These are phyloP conservation scores for Apteryx owenii DNA, from an alignment of 2,113 vertebrate species.

Conservation along the genomic window DNA sequence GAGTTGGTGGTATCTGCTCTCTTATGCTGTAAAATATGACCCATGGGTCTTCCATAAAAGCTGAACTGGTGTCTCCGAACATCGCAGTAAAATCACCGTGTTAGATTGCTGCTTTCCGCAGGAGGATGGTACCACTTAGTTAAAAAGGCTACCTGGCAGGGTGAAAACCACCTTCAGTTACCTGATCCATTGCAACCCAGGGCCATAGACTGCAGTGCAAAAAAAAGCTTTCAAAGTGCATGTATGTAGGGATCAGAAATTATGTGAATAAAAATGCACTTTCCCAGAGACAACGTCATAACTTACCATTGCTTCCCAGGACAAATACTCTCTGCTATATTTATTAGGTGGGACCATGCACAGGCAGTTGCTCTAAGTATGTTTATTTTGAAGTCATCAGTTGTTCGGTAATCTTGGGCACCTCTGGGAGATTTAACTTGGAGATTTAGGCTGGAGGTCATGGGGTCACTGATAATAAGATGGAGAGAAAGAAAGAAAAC, in stretches of 20 bases:
- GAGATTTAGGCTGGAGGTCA: constrained; percentile 37
- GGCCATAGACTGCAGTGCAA: background rate
- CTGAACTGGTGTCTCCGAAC: background rate
- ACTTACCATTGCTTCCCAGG: constrained; percentile 58
- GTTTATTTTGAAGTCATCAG: constrained; percentile 72
- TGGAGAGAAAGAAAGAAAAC: constrained; percentile 29
- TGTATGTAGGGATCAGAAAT: constrained; percentile 11
- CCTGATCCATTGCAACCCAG: background rate
- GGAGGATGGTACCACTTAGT: accelerated
- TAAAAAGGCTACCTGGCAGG: background rate
- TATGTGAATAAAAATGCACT: constrained; percentile 24
- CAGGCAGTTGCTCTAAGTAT: constrained; percentile 44
- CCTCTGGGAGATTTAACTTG: constrained; percentile 66
- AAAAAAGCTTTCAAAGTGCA: background rate
- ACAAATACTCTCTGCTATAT: constrained; percentile 62
- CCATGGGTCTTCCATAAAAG: background rate
- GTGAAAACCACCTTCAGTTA: background rate
- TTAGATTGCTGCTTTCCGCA: background rate
- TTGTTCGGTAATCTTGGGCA: constrained; percentile 51
- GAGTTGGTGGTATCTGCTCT: background rate
- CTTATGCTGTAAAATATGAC: background rate
- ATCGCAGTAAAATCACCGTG: background rate
- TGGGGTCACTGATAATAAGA: constrained; percentile 42
- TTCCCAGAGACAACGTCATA: constrained; percentile 37
- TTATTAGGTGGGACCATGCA: constrained; percentile 68